Conservation (phyloP, 2,113 vertebrate species). For the Leptodactylus fuscus region DNA sequence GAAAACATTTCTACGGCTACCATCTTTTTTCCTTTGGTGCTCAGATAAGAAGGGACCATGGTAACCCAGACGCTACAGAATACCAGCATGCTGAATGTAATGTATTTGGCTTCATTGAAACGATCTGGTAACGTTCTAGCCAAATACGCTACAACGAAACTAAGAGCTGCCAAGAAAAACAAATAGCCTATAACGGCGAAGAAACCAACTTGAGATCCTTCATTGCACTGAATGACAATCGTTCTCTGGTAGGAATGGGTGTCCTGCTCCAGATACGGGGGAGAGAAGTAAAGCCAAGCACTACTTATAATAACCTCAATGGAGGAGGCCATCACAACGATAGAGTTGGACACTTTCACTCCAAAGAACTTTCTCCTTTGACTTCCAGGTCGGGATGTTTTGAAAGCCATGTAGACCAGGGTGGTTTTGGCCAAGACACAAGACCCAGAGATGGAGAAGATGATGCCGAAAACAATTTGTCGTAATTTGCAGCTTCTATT, state of each 20-base stretch:
- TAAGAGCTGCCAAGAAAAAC: constrained; percentile 2
- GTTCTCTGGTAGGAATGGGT: not conserved
- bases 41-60: constrained; percentile 60
- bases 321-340: constrained; percentile 62
- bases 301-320: constrained; percentile 57
- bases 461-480: not conserved
- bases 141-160: constrained; percentile 42
- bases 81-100: constrained; percentile 71
- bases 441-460: constrained; percentile 34
- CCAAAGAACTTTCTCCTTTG: constrained; percentile 64
- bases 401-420: not conserved
- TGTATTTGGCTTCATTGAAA: constrained; percentile 70
- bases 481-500: too few species aligned
- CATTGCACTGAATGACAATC: not conserved
- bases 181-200: constrained; percentile 39
- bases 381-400: constrained; percentile 66
- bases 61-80: constrained; percentile 69
- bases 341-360: constrained; percentile 20
- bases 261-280: constrained; percentile 46
- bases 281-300: constrained; percentile 32
- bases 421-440: constrained; percentile 16
- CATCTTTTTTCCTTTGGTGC: too few species aligned
- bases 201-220: constrained; percentile 50
- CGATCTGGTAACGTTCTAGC: constrained; percentile 63
- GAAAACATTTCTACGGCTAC: too few species aligned